Base-by-base conservation (phyloP, 2,113 vertebrate genomes). In the Chamaea fasciata region DNA sequence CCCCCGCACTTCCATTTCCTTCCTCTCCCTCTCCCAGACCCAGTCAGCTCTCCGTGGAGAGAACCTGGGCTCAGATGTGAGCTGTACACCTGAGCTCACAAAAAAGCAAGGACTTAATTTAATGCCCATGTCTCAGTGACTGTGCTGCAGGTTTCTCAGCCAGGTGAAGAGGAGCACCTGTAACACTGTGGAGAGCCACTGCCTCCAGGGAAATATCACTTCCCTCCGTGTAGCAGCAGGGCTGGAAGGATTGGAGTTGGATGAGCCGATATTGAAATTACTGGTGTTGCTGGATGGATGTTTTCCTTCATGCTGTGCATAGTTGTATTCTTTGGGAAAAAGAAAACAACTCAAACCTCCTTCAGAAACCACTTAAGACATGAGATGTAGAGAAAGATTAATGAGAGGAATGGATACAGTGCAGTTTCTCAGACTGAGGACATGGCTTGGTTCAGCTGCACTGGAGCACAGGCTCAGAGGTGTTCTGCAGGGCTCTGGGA, bases 261-360 rank as follows among this genome's bases (percentile, higher is more conserved):
- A 8, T 39, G 35, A 90, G 64, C 60, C 75, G 11, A 60, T 56
- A 3, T 52, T 3, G 10, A 83, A 89, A 41, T 93, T 85, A 70
- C 52, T 88, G 87, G 52, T 95, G 85, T 81, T 71, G 52, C 85
- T 92, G 84, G 91, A 94, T 92, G 39, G 83, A 85, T 89, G 75
- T 80, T 91, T 96, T 74, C 93, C 85, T 59, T 64, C 44, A 31
- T 53, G 79, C 90, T 78, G 52, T 70, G 64, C 56, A 74, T 83
- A 80, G 68, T 2, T 90, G 33, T 44, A 35, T 86, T 87, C 59
- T 74, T 56, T 47, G 47, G 41, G 63, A 19, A 23, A 74, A 90
- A 33, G 80, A 74, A 35, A 31, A 5, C 73, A 82, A 18, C 23
- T 39, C 60, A 59, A 44, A 88, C 26, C 88, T 92, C 46, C 63